Evolutionary conservation across 1,140 invertebrate species (phyloP).

Genomic region (Batillaria attramentaria): DNA sequence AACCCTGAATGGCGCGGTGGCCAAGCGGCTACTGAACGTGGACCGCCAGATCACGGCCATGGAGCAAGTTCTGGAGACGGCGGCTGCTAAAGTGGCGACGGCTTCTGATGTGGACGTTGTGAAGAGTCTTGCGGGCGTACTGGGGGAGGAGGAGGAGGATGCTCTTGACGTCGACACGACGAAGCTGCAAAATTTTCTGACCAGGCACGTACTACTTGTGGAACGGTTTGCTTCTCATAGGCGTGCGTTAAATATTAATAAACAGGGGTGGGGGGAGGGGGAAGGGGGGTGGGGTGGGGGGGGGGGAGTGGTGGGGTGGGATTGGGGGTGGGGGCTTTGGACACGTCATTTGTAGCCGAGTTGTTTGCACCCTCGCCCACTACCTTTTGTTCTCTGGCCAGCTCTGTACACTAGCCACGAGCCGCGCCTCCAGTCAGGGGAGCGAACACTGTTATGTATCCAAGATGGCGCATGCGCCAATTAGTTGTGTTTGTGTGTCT

Average conservation of each 20-base stretch:
- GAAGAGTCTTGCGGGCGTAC: not conserved
- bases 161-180: not conserved
- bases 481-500: too few relatives aligned
- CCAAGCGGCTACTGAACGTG: not conserved
- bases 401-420: too few relatives aligned
- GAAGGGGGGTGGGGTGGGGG: not conserved
- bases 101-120: constrained; percentile 10
- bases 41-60: constrained; percentile 6
- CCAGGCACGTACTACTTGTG: not conserved
- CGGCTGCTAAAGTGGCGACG: not conserved
- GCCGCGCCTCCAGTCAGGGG: too few relatives aligned
- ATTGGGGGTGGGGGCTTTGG: not conserved
- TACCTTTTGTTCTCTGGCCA: too few relatives aligned
- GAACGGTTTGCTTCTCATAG: not conserved
- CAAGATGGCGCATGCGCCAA: too few relatives aligned
- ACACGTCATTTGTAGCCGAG: too few relatives aligned
- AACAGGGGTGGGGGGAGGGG: too few relatives aligned
- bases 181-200: constrained; percentile 3
- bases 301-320: not conserved
- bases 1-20: not conserved
- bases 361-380: too few relatives aligned
- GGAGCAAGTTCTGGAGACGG: constrained; percentile 10
- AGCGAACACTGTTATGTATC: too few relatives aligned
- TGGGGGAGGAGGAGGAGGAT: not conserved
- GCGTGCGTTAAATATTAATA: not conserved